phyloP scores from a whole-genome alignment of 1,140 invertebrate species.

The Sogatella furcifera region DNA sequence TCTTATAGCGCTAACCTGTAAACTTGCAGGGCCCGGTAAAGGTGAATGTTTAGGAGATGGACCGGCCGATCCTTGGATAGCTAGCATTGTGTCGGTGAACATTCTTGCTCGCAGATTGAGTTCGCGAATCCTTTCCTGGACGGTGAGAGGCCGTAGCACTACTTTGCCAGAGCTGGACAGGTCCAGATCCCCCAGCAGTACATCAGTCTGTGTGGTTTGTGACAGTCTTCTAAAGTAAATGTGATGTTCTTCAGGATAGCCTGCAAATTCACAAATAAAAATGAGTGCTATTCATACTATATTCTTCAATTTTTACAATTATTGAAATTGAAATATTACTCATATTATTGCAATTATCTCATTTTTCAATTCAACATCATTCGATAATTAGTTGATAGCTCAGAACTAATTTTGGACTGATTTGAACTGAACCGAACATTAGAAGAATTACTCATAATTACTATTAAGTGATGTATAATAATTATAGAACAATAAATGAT shows the following conservation, averaged over 20 bases:
- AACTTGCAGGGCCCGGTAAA: conserved; percentile 33
- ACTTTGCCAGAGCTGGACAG: conserved; percentile 30
- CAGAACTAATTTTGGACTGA: no score
- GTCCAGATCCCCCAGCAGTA: conserved; percentile 37
- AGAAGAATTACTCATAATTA: no score
- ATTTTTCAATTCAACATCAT: no score
- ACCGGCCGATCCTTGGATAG: conserved; percentile 32
- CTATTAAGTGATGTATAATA: no score
- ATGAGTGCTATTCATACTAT: no score
- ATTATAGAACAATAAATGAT: no score
- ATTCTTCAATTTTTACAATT: no score
- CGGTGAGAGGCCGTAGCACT: conserved; percentile 35
- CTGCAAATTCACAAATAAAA: conserved; percentile 22
- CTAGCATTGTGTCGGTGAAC: conserved; percentile 40
- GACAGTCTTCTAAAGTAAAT: conserved; percentile 37
- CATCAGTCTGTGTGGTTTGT: conserved; percentile 42
- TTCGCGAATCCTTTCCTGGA: conserved; percentile 40
- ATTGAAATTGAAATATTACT: no score
- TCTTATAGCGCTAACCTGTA: conserved; percentile 29
- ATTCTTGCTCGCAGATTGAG: conserved; percentile 40
- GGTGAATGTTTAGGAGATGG: conserved; percentile 27
- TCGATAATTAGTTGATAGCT: no score
- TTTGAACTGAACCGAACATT: no score
- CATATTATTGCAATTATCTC: no score
- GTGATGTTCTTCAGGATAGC: conserved; percentile 31